Base-by-base conservation (phyloP, 1,140 invertebrate species). In the Dryas iulia region DNA sequence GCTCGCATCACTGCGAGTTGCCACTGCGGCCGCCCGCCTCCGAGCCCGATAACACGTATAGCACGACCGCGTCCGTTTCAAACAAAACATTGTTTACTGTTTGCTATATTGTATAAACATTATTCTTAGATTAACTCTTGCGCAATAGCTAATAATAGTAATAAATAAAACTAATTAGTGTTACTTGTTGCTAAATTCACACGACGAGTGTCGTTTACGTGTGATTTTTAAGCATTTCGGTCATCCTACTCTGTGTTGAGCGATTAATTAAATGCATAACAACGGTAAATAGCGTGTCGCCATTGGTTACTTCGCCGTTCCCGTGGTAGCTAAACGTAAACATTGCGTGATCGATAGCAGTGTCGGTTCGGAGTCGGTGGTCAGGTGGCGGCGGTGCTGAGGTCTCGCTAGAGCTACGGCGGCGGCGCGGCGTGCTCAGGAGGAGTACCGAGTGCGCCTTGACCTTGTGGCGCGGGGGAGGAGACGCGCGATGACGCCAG, bases 391-490 rank as follows among this genome's bases (percentile, higher is more conserved):
- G 25, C 58, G 66, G 59, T 47, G 59, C 47, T 54, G 39, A 59
- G 58, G 47, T 54, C 66, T 62, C 53, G 31, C 25, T 11, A 26
- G 31, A 8, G 6, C 26, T 25, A 26, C 11, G 6, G 58, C 47
- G 39, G 18, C 66, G 65, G 56, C 53, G 35, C 25, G 58, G 54
- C 26, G 14, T 59, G 53, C 63, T 65, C 59, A 59, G 59, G 65
- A 83, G 82, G 81, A 88, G 85, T 84, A 83, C 87, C 89, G 81
- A 87, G 81, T 73, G 73, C 81, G 86, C 87, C 87, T 88, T 91
- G 87, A 90, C 89, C 89, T 91, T 91, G 88, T 76, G 82, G 86
- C 70, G 81, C 81, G 80, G 84, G 85, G 86, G 83, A 77, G 74
- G 80, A 74, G 76, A n/a, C n/a, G 81, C 65, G 74, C 75, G 84